Evolutionary conservation across 2,113 vertebrate genomes (phyloP).

Genomic region (Oryzias celebensis): DNA sequence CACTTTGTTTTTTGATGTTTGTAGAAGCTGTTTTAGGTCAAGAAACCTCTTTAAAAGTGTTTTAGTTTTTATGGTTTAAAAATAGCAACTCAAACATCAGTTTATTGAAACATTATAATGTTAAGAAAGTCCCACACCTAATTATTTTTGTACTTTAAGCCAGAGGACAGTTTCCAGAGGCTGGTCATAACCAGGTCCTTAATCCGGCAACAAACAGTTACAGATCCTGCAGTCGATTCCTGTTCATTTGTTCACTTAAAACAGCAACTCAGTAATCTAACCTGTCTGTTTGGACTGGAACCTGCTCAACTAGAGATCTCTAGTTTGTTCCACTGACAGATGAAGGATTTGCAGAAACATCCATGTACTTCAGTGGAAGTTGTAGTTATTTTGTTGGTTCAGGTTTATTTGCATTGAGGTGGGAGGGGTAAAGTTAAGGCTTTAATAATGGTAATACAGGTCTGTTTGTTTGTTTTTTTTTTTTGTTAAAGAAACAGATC

Average conservation of each 20-base stretch:
- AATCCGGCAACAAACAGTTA: slow-evolving; percentile 20
- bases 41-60: too few species aligned
- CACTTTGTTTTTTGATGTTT: too few species aligned
- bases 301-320: slow-evolving; percentile 33
- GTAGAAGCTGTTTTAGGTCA: too few species aligned
- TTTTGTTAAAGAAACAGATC: slow-evolving; percentile 16
- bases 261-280: slow-evolving; percentile 11
- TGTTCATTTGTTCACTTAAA: slow-evolving; percentile 22
- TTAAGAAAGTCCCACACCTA: too few species aligned
- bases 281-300: slow-evolving; percentile 46
- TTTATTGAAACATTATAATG: too few species aligned
- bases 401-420: slow-evolving; percentile 13
- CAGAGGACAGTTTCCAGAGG: slow-evolving; percentile 1
- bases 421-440: background rate
- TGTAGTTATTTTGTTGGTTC: slow-evolving; percentile 26
- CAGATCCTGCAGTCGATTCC: slow-evolving; percentile 16
- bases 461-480: background rate
- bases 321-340: background rate
- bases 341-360: slow-evolving; percentile 1
- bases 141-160: slow-evolving; percentile 2
- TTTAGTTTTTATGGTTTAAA: too few species aligned
- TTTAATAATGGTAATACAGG: slow-evolving; percentile 24
- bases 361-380: slow-evolving; percentile 11
- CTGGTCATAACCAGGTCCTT: background rate
- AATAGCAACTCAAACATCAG: too few species aligned